Conservation (phyloP, 1,140 invertebrate genomes). For the Wasmannia auropunctata region DNA sequence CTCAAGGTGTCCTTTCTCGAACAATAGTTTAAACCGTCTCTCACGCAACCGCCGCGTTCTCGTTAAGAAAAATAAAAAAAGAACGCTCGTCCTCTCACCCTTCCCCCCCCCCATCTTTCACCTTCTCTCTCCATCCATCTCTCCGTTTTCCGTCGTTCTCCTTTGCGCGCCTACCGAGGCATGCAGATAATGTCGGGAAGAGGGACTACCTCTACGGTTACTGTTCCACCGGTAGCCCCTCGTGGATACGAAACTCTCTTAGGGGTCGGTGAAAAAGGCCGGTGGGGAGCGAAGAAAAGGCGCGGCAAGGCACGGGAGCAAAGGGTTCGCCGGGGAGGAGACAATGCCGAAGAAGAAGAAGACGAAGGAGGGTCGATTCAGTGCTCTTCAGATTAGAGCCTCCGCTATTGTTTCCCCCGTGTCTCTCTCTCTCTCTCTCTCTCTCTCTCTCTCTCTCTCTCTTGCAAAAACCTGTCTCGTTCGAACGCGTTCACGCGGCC, state of each 20-base stretch:
- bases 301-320: conserved; percentile 45
- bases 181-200: conserved; percentile 69
- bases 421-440: conserved; percentile 48
- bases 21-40: background rate
- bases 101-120: background rate
- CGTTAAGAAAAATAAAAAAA: conserved; percentile 37
- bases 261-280: conserved; percentile 61
- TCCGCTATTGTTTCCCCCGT: conserved; percentile 77
- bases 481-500: conserved; percentile 46
- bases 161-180: conserved; percentile 67
- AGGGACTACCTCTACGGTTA: conserved; percentile 53
- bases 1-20: background rate
- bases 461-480: conserved; percentile 37
- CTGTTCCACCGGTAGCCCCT: conserved; percentile 57
- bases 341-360: conserved; percentile 73
- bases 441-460: conserved; percentile 68
- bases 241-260: conserved; percentile 63
- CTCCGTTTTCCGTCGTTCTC: conserved; percentile 30
- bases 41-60: background rate
- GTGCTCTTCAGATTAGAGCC: conserved; percentile 81
- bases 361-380: conserved; percentile 76
- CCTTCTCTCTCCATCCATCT: background rate
- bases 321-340: conserved; percentile 67
- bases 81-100: background rate
- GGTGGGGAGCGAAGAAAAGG: conserved; percentile 65